phyloP scores from a whole-genome alignment of 2,888 invertebrate genomes.

The Scaeva pyrastri region DNA sequence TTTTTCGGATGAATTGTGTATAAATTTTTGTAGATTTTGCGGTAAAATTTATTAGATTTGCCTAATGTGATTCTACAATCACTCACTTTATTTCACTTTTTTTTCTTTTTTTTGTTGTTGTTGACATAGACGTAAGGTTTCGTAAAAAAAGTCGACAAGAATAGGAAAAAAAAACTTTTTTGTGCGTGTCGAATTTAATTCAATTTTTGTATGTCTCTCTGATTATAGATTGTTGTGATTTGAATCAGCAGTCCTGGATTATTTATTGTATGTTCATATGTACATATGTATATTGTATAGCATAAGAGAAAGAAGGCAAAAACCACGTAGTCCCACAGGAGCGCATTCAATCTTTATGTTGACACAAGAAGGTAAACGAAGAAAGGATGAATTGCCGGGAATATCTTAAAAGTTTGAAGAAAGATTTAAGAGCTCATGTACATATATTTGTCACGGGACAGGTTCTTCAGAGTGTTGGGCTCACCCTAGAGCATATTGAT shows the following conservation, averaged over 20 bases:
- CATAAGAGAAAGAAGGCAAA: too few species aligned
- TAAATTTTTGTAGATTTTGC: slow-evolving; percentile 37
- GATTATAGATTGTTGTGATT: slow-evolving; percentile 43
- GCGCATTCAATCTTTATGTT: too few species aligned
- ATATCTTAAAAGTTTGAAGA: too few species aligned
- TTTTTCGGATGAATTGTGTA: slow-evolving; percentile 44
- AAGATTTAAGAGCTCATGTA: too few species aligned
- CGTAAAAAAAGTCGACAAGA: slow-evolving; percentile 17
- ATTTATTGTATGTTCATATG: too few species aligned
- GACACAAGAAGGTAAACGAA: too few species aligned
- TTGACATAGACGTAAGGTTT: slow-evolving; percentile 2
- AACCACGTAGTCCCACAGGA: too few species aligned
- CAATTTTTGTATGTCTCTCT: slow-evolving; percentile 54
- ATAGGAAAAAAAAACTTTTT: slow-evolving; percentile 14
- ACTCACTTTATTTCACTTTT: slow-evolving; percentile 45
- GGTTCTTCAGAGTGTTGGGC: too few species aligned
- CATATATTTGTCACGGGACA: too few species aligned
- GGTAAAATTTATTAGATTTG: slow-evolving; percentile 60
- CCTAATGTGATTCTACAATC: slow-evolving; percentile 73
- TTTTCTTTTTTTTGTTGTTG: slow-evolving; percentile 22
- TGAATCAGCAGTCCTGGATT: neutral
- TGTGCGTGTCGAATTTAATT: slow-evolving; percentile 45
- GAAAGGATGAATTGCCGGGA: too few species aligned
- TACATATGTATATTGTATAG: too few species aligned
- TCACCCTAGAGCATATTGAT: too few species aligned